Conservation (phyloP, 2,113 vertebrate genomes). For the Beaufortia kweichowensis region DNA sequence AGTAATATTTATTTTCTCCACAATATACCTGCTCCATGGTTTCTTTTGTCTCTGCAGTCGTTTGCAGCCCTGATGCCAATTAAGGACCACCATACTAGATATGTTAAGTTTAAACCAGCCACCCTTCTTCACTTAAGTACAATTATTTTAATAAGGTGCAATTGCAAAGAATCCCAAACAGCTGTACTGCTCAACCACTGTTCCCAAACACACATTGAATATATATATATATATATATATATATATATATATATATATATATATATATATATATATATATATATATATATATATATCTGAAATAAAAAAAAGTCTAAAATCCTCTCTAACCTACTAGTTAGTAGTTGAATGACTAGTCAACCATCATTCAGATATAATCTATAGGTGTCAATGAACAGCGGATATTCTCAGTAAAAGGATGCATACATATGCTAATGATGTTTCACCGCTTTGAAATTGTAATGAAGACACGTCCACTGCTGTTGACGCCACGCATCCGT, state of each 20-base stretch:
- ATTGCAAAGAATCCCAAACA: slow-evolving; percentile 25
- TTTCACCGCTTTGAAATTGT: slow-evolving; percentile 9
- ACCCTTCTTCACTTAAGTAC: neutral
- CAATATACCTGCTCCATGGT: slow-evolving; percentile 22
- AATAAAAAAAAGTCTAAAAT: neutral
- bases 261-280: too few relatives aligned
- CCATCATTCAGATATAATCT: neutral
- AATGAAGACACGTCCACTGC: slow-evolving; percentile 16
- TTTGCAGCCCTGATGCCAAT: slow-evolving; percentile 22
- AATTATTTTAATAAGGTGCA: slow-evolving; percentile 31
- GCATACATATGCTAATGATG: neutral
- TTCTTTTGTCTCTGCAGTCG: slow-evolving; percentile 49
- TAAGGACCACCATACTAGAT: slow-evolving; percentile 17
- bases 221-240: too few relatives aligned
- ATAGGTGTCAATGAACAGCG: neutral
- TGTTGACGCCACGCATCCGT: slow-evolving; percentile 11
- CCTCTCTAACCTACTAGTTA: too few relatives aligned
- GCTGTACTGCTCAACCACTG: neutral
- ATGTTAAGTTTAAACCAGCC: slow-evolving; percentile 18
- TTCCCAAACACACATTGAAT: slow-evolving; percentile 4
- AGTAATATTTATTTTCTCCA: slow-evolving; percentile 47
- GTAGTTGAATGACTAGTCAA: too few relatives aligned
- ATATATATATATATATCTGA: too few relatives aligned
- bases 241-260: too few relatives aligned
- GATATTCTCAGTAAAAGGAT: neutral